Evolutionary conservation across 2,797 vertebrate genomes (phyloP), one percentile per base, ranked within the genome.

Genomic region (Acanthiza pusilla): DNA sequence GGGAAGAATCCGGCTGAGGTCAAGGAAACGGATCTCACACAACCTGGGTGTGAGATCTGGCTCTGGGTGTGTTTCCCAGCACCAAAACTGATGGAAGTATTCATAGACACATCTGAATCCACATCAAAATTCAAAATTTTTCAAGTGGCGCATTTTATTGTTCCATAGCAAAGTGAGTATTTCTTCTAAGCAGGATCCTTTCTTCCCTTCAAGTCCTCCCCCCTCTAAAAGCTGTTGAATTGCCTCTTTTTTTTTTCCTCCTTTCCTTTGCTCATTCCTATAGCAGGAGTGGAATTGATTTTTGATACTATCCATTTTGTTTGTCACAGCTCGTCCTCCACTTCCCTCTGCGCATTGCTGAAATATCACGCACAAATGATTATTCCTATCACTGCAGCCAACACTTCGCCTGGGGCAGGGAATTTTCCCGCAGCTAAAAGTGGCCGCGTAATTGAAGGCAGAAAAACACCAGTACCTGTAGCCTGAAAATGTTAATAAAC

Each of bases 331-430:
- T 54, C 11, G 23, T 89, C 94, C 89, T 95, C 90, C 92, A 76
- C 91, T 95, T 97, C 83, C 89, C 88, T 29, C 67, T 36, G 83
- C 9, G 1, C 50, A 0, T 43, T 79, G 74, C 89, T 96, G 95
- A 90, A 95, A 94, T 91, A 96, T 95, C 88, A 82, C 84, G 92
- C 84, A 47, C 92, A 82, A 91, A 95, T 94, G 91, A 96, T 92
- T 79, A 84, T 84, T 45, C 74, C 73, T 65, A 81, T 76, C 89
- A 81, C 67, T 3, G 26, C 61, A 57, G 72, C 62, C 55, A 10
- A 47, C 20, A 7, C 81, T 84, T 82, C 5, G 88, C 90, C 96
- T 10, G 68, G 71, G 88, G 84, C 83, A 85, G 75, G 88, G 68
- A 96, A 91, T 65, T 86, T 77, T 78, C 85, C 62, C 0, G 1